Evolutionary conservation across 2,888 invertebrate species (phyloP).

Genomic region (Criorhina ranunculi): DNA sequence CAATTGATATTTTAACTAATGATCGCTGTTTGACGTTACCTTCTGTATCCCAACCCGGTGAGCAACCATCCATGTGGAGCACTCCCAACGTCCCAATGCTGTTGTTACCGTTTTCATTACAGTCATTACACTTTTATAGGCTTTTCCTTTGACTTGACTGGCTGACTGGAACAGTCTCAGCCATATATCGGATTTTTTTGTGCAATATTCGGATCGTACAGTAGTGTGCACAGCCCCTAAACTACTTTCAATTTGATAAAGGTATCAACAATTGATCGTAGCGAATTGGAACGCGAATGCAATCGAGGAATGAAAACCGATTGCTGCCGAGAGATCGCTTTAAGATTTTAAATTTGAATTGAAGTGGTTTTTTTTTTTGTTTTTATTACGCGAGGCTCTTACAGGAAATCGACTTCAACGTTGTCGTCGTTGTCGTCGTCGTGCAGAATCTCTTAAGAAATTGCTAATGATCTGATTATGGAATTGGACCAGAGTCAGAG

Average conservation of each 20-base stretch:
- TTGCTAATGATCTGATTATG: constrained; percentile 72
- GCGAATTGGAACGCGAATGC: constrained; percentile 57
- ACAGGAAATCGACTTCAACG: constrained; percentile 63
- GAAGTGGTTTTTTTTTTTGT: constrained; percentile 28
- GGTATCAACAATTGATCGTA: constrained; percentile 74
- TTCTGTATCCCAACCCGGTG: constrained; percentile 37
- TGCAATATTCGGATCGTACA: constrained; percentile 50
- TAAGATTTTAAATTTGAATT: constrained; percentile 71
- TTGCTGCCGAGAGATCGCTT: constrained; percentile 69
- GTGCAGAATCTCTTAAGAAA: constrained; percentile 72
- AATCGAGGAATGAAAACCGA: constrained; percentile 59
- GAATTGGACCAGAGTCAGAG: constrained; percentile 64
- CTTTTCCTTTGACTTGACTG: constrained; percentile 67
- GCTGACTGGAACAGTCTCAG: constrained; percentile 27
- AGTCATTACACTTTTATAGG: constrained; percentile 72
- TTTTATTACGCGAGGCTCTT: constrained; percentile 3
- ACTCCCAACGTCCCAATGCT: constrained; percentile 62
- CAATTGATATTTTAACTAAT: constrained; percentile 66
- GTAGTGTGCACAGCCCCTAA: constrained; percentile 55
- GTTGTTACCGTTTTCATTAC: constrained; percentile 71
- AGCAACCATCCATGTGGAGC: constrained; percentile 56
- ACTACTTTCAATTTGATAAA: constrained; percentile 75
- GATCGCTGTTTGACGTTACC: constrained; percentile 22
- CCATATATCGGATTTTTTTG: constrained; percentile 46
- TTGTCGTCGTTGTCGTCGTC: constrained; percentile 40